A percentile compares a stretch with the other conserved stretches of the same genome.
Conservation (phyloP, 2,888 invertebrate genomes). For the Merodon equestris region DNA sequence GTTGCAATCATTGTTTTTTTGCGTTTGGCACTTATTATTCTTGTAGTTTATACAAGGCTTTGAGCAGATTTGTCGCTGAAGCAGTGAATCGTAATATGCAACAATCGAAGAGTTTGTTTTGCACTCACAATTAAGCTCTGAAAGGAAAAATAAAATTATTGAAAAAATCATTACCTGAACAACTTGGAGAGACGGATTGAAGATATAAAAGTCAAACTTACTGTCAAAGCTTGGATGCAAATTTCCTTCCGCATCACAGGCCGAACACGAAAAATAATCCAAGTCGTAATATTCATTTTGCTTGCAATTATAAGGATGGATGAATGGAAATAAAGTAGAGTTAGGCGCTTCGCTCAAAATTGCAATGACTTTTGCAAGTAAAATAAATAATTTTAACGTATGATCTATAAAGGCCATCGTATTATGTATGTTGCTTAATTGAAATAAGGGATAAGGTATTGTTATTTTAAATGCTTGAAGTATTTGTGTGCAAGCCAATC, state of each 20-base stretch:
- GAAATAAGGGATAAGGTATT: background rate
- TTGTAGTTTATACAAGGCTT: conserved; percentile 15
- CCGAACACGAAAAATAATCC: conserved; percentile 79
- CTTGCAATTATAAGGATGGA: conserved; percentile 75
- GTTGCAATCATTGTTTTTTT: conserved; percentile 65
- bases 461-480: background rate
- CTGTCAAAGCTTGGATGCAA: conserved; percentile 34
- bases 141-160: conserved; percentile 22
- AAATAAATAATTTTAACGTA: too few relatives aligned
- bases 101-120: conserved; percentile 70
- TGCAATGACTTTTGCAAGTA: background rate
- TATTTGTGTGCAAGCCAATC: background rate
- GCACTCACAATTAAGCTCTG: conserved; percentile 80
- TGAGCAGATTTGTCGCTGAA: conserved; percentile 60
- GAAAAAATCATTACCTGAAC: too few relatives aligned
- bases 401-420: too few relatives aligned
- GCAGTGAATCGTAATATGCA: conserved; percentile 73
- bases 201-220: too few relatives aligned
- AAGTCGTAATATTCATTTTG: conserved; percentile 80
- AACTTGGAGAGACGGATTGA: too few relatives aligned
- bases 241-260: conserved; percentile 75
- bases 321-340: conserved; percentile 45
- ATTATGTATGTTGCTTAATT: too few relatives aligned
- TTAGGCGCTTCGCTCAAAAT: background rate
- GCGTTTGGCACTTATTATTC: conserved; percentile 20